Evolutionary conservation across 2,797 vertebrate species (phyloP), one percentile per base, ranked within the genome.

Genomic region (Gallinago nigripennis): DNA sequence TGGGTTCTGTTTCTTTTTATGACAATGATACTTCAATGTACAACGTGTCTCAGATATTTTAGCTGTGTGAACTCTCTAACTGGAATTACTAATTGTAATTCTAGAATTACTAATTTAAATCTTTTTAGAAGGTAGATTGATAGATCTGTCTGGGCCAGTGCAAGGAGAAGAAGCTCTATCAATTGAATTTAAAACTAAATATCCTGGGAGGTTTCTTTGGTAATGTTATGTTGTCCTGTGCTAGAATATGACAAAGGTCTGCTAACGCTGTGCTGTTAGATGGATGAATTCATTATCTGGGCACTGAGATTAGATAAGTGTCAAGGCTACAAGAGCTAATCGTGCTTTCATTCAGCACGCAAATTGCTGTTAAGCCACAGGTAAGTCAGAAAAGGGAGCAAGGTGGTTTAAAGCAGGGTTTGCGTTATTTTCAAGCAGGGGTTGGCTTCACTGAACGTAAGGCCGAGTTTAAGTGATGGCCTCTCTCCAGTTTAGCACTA

Each of bases 331-430:
- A 43, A 43, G 37, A 41, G 31, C 24, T 46, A 54, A n/a, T 58
- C 0, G 0, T 28, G 43, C 24, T 27, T 43, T 58, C 16, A 35
- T 72, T 70, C 57, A 50, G 45, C 21, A 10, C 0, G 3, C 8
- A 37, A 20, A 58, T 85, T 54, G 39, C 41, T 63, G 9, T 35
- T 85, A 70, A 82, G 43, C 37, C 12, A 4, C 12, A 48, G 48
- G 31, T 77, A 63, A 75, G 28, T 41, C 50, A 35, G 35, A 28
- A 81, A 80, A 70, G 41, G 28, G 41, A 71, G 12, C 12, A 31
- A 45, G 33, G 37, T 60, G 41, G 61, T 76, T 31, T 46, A 24
- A 53, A 82, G 51, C 13, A 16, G 12, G 27, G 18, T 50, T 88
- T 63, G 46, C 10, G 3, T 23, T 51, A 39, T 77, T 68, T 63